phyloP scores from a whole-genome alignment of 2,888 invertebrate species.

The Tinea pellionella region DNA sequence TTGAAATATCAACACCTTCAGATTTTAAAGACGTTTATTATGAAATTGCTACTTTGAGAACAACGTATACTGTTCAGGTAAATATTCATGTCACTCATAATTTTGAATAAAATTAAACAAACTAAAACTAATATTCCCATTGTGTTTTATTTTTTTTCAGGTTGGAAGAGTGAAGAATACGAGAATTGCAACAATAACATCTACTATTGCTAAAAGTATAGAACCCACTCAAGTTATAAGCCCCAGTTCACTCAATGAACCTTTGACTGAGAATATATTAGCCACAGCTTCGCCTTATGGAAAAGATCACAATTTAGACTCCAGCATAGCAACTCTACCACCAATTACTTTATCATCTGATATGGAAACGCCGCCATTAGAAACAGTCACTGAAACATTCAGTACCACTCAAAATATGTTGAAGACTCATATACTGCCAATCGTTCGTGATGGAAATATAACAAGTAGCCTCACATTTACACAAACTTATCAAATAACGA shows the following conservation, averaged over 20 bases:
- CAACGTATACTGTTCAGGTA: slow-evolving; percentile 92
- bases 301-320: slow-evolving; percentile 76
- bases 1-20: slow-evolving; percentile 88
- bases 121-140: not conserved
- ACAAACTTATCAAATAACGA: slow-evolving; percentile 88
- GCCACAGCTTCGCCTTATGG: slow-evolving; percentile 82
- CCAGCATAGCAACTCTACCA: slow-evolving; percentile 85
- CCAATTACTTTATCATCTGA: slow-evolving; percentile 81
- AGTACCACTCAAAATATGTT: slow-evolving; percentile 90
- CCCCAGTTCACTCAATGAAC: slow-evolving; percentile 75
- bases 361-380: slow-evolving; percentile 86
- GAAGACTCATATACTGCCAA: slow-evolving; percentile 89
- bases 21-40: slow-evolving; percentile 88
- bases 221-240: slow-evolving; percentile 68
- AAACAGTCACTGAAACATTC: slow-evolving; percentile 91
- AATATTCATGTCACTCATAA: slow-evolving; percentile 16
- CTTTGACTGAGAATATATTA: slow-evolving; percentile 88
- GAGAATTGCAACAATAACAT: slow-evolving; percentile 87
- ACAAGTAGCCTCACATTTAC: slow-evolving; percentile 85
- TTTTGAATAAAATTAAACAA: not conserved
- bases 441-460: slow-evolving; percentile 78
- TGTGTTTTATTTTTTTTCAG: slow-evolving; percentile 49
- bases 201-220: slow-evolving; percentile 84
- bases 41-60: slow-evolving; percentile 90
- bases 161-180: slow-evolving; percentile 89